A percentile compares a stretch with the other conserved stretches of the same genome.
Conservation (phyloP, 2,888 invertebrate genomes). For the Drosophila macrospina region DNA sequence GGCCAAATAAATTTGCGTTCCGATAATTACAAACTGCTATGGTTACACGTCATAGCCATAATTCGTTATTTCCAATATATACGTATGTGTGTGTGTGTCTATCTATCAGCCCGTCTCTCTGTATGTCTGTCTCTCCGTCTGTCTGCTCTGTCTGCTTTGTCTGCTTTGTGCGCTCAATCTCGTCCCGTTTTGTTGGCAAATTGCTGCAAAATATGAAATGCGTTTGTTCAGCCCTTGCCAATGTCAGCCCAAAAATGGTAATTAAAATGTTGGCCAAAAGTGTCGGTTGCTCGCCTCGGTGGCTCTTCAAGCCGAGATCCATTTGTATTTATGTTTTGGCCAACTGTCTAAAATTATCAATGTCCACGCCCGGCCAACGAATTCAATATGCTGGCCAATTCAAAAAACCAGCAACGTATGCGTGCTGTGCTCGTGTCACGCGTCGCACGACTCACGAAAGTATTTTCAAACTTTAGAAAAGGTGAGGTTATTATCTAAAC, state of each 20-base stretch:
- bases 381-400: conserved; percentile 22
- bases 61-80: conserved; percentile 30
- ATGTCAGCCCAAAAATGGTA: conserved; percentile 57
- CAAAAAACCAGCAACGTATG: not conserved
- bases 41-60: conserved; percentile 38
- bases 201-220: conserved; percentile 67
- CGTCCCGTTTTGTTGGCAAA: conserved; percentile 55
- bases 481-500: too few species aligned
- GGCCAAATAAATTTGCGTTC: conserved; percentile 48
- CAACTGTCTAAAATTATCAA: conserved; percentile 48
- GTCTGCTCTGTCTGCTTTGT: conserved; percentile 6
- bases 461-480: too few species aligned
- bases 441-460: not conserved
- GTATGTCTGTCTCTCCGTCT: conserved; percentile 1
- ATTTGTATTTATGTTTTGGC: conserved; percentile 32
- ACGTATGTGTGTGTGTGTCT: not conserved
- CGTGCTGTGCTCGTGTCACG: conserved; percentile 6
- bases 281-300: conserved; percentile 51
- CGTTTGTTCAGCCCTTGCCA: conserved; percentile 32
- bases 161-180: conserved; percentile 55
- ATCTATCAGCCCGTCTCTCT: too few species aligned
- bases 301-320: conserved; percentile 11
- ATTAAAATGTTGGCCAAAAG: conserved; percentile 73
- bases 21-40: conserved; percentile 59
- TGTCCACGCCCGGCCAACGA: conserved; percentile 33